These are phyloP conservation scores for Geotrupes spiniger DNA, from an alignment of 2,888 invertebrate genomes.

Conservation along the genomic window DNA sequence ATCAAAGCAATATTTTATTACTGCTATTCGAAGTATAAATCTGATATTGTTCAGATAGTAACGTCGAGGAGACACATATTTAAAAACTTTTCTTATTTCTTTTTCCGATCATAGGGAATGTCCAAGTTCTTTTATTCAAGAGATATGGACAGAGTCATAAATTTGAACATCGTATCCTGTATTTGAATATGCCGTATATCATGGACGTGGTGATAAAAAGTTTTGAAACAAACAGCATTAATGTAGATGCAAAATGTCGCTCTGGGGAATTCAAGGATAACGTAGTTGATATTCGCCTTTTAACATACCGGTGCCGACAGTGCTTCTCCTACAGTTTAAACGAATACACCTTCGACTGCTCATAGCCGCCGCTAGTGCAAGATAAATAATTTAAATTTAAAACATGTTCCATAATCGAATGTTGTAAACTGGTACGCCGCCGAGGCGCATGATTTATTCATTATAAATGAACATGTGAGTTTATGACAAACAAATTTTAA, in stretches of 20 bases:
- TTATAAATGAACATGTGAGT: no score
- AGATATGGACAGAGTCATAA: constrained; percentile 25
- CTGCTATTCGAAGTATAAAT: constrained; percentile 12
- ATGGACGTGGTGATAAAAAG: constrained; percentile 33
- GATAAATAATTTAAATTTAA: no score
- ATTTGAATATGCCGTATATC: constrained; percentile 32
- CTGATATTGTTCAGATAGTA: constrained; percentile 15
- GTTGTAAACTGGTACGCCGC: no score
- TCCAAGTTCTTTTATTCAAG: constrained; percentile 26
- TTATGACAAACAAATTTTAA: constrained; percentile 8
- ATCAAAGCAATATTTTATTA: constrained; percentile 9
- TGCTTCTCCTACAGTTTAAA: no score
- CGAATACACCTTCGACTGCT: no score
- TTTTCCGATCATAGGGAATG: constrained; percentile 12
- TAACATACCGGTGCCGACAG: no score
- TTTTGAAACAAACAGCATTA: constrained; percentile 36
- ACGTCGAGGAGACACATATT: constrained; percentile 19
- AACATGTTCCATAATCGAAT: no score
- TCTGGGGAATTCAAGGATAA: constrained; percentile 2
- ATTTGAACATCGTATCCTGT: constrained; percentile 29
- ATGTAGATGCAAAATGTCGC: constrained; percentile 31
- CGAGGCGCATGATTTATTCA: no score
- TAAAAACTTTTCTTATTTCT: constrained; percentile 26
- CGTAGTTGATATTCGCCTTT: constrained; percentile 1
- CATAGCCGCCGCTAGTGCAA: no score